Evolutionary conservation across 2,797 vertebrate species (phyloP), one percentile per base, ranked within the genome.

Genomic region (Rhabdophis nuchalis): DNA sequence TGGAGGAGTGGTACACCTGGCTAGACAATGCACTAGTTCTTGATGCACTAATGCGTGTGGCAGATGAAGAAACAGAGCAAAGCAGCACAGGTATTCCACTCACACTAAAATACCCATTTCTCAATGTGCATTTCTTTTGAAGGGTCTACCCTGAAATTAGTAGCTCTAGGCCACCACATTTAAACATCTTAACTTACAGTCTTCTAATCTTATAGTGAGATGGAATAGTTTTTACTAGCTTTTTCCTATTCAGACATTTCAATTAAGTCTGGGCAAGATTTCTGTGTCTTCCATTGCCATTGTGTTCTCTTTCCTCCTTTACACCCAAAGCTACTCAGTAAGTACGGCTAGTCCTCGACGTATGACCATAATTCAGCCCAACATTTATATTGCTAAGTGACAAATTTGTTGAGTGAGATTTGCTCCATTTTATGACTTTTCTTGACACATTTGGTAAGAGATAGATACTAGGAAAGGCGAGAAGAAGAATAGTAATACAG

Each of bases 1-100:
- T 99, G 95, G 99, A 99, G 94, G 99, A 99, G 93, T 99, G 99
- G 99, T 99, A 99, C 97, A 99, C 98, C 0, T 99, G 99, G 99
- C 97, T 99, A 92, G 99, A 99, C 97, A 99, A 99, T 0, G 99
- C 99, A 0, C 97, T 99, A 89, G 99, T 99, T n/a, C 97, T 99
- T 68, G 99, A 99, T 27, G 98, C 99, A 0, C 98, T 99, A 93
- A 99, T 99, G 99, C 98, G 99, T 94, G 99, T 99, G 97, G 99
- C 99, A 25, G 98, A 98, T 0, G 99, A 99, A 93, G 99, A 99
- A 94, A 98, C 98, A 0, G 99, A 99, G 91, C 99, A 99, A 94
- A 99, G 98, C 96, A 99, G 98, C 88, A 99, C 98, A 98, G 99
- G 99, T 99, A 97, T 94, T 95, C 46, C 56, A 54, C 85, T n/a